A percentile compares a stretch with the other conserved stretches of the same genome.
Conservation (phyloP, 2,888 invertebrate genomes). For the Antheraea yamamai region DNA sequence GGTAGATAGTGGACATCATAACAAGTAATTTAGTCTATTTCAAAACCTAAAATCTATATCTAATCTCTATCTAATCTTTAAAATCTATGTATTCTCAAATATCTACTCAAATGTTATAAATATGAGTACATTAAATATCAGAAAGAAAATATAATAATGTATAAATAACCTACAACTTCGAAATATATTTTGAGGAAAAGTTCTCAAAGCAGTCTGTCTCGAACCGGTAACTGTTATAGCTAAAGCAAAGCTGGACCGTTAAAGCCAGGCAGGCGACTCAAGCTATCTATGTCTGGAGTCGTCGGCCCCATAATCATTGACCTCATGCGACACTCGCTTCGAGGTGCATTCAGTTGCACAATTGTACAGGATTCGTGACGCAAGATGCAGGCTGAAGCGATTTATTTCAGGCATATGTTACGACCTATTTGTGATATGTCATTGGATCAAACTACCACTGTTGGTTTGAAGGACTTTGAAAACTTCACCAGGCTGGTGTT, state of each 20-base stretch:
- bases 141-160: neutral
- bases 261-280: constrained; percentile 35
- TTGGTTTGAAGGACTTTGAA: too few relatives aligned
- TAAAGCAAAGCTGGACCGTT: constrained; percentile 49
- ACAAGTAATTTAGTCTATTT: too few relatives aligned
- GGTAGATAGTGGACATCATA: too few relatives aligned
- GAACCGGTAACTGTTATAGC: constrained; percentile 44
- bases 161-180: neutral
- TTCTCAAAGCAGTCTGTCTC: constrained; percentile 18
- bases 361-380: constrained; percentile 28
- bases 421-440: too few relatives aligned
- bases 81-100: too few relatives aligned
- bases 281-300: constrained; percentile 54
- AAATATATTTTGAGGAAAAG: constrained; percentile 11
- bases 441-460: too few relatives aligned
- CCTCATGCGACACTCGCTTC: constrained; percentile 39
- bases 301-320: constrained; percentile 59
- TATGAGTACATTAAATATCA: neutral
- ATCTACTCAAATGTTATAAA: neutral
- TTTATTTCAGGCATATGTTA: neutral
- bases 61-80: too few relatives aligned
- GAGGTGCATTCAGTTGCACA: constrained; percentile 46
- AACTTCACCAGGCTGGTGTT: too few relatives aligned
- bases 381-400: constrained; percentile 21
- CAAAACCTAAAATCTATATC: too few relatives aligned